Percentiles rank a stretch among this genome's conserved stretches.
These are phyloP conservation scores for Bufotes viridis DNA, from an alignment of 2,797 vertebrate species.

Conservation along the genomic window DNA sequence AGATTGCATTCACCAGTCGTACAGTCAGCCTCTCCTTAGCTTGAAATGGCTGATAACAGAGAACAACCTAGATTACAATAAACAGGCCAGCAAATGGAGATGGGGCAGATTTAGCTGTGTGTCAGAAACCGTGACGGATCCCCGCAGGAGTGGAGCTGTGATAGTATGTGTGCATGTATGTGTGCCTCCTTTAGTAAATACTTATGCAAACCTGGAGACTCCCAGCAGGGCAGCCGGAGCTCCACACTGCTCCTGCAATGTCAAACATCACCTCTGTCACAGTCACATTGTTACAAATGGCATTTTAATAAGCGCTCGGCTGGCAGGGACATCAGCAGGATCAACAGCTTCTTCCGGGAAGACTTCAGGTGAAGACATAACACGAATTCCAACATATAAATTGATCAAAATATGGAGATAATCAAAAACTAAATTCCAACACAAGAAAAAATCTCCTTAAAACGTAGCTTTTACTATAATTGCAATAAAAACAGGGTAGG, in stretches of 20 bases:
- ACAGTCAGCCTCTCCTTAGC: not conserved
- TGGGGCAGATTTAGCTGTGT: not conserved
- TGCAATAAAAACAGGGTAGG: no score
- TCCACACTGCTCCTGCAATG: constrained; percentile 6
- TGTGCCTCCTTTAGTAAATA: constrained; percentile 56
- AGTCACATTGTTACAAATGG: constrained; percentile 5
- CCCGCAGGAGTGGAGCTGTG: not conserved
- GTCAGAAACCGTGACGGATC: not conserved
- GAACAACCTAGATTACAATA: not conserved
- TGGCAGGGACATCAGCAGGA: not conserved
- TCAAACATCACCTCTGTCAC: constrained; percentile 61
- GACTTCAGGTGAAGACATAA: not conserved
- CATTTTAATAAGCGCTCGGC: constrained; percentile 2
- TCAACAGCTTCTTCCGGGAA: not conserved
- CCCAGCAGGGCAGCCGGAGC: constrained; percentile 3
- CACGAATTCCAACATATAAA: no score
- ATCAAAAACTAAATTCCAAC: no score
- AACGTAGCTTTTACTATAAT: no score
- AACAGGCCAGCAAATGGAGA: not conserved
- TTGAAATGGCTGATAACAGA: not conserved
- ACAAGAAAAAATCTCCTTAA: no score
- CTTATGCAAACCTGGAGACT: constrained; percentile 48
- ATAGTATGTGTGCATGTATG: constrained; percentile 25
- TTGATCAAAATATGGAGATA: no score
- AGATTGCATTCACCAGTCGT: not conserved